Percentiles rank a stretch among this genome's conserved stretches.
phyloP scores from a whole-genome alignment of 2,113 vertebrate genomes.

The Microtus oregoni region DNA sequence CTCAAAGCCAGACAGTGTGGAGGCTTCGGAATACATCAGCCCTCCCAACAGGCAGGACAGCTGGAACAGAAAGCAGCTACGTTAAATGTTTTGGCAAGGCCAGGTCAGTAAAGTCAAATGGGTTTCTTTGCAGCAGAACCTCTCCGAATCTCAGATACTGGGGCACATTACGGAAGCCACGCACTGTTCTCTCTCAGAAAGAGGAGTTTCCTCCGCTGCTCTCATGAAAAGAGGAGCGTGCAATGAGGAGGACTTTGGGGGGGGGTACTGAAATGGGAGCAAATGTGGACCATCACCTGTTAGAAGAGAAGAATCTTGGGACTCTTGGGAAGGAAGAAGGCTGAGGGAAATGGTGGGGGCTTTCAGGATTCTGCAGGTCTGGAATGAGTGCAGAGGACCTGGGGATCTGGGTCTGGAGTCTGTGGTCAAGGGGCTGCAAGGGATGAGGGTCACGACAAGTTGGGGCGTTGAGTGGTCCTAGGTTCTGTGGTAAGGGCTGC shows the following conservation, averaged over 20 bases:
- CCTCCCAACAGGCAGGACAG: background rate
- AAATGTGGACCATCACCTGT: background rate
- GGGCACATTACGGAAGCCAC: accelerated
- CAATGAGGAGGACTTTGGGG: background rate
- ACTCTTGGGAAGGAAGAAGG: background rate
- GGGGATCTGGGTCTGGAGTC: background rate
- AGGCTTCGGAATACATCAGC: background rate
- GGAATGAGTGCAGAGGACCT: background rate
- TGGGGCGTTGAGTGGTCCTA: too few species aligned
- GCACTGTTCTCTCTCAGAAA: background rate
- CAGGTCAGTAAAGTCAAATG: background rate
- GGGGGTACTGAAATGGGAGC: background rate
- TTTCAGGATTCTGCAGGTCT: background rate
- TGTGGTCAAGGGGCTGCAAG: background rate
- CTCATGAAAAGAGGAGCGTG: background rate
- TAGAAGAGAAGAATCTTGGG: too few species aligned
- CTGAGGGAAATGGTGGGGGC: background rate
- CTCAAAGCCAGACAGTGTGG: background rate
- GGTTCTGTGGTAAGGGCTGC: background rate
- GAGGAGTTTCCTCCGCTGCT: background rate
- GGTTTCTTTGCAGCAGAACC: background rate
- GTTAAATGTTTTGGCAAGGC: background rate
- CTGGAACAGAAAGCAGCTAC: background rate
- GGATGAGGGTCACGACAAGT: too few species aligned
- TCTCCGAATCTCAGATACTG: background rate